A percentile compares a stretch with the other conserved stretches of the same genome.
Evolutionary conservation across 2,888 invertebrate species (phyloP).

Genomic region (Ophion ellenae): DNA sequence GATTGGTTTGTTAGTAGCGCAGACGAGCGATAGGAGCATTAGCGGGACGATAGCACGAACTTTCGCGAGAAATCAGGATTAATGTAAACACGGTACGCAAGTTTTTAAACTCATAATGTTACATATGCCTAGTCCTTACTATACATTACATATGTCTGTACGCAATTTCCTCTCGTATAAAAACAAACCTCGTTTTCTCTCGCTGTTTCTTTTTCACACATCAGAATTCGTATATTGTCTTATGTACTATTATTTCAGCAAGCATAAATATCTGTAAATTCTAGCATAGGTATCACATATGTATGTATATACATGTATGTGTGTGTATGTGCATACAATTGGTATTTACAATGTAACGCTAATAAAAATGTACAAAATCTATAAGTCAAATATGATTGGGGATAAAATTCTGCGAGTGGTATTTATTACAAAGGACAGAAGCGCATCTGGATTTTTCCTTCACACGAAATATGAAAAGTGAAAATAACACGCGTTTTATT

Average conservation of each 20-base stretch:
- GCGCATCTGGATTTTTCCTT: slow-evolving; percentile 32
- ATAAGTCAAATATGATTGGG: slow-evolving; percentile 58
- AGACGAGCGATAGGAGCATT: neutral
- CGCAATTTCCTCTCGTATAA: slow-evolving; percentile 60
- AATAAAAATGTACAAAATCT: slow-evolving; percentile 77
- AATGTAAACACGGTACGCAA: slow-evolving; percentile 31
- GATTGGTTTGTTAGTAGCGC: slow-evolving; percentile 19
- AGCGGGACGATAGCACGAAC: slow-evolving; percentile 16
- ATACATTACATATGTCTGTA: slow-evolving; percentile 48
- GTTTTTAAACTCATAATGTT: slow-evolving; percentile 34
- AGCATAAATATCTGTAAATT: slow-evolving; percentile 72
- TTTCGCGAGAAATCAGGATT: slow-evolving; percentile 30
- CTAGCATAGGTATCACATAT: slow-evolving; percentile 59
- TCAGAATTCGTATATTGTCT: slow-evolving; percentile 72
- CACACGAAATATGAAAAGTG: slow-evolving; percentile 30
- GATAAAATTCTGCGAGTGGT: slow-evolving; percentile 47
- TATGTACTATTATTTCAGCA: slow-evolving; percentile 72
- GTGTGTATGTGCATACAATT: slow-evolving; percentile 19
- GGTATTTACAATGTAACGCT: slow-evolving; percentile 66
- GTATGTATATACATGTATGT: slow-evolving; percentile 54
- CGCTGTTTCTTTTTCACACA: slow-evolving; percentile 48
- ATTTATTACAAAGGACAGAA: slow-evolving; percentile 46
- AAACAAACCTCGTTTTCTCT: slow-evolving; percentile 60
- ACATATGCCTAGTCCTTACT: slow-evolving; percentile 9
- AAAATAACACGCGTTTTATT: slow-evolving; percentile 36